Percentiles rank a stretch among this genome's conserved stretches.
phyloP scores from a whole-genome alignment of 2,888 invertebrate genomes.

The Andrena dorsata region DNA sequence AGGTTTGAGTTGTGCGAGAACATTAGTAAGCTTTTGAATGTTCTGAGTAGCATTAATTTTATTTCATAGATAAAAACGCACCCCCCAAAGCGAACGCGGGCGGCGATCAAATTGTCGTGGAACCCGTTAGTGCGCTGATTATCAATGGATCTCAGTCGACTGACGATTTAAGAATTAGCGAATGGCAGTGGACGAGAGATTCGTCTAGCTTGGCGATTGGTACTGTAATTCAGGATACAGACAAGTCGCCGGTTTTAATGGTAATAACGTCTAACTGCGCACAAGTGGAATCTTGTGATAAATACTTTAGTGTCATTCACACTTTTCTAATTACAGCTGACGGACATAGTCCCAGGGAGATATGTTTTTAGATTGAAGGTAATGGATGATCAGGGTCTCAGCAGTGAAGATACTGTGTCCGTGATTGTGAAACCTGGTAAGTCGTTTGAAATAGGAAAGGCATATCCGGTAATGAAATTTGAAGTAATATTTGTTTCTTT shows the following conservation, averaged over 20 bases:
- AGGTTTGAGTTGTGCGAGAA: background rate
- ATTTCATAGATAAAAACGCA: constrained; percentile 92
- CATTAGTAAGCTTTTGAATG: background rate
- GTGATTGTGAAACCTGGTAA: constrained; percentile 91
- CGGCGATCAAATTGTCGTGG: constrained; percentile 91
- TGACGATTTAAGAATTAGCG: constrained; percentile 94
- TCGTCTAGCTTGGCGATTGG: constrained; percentile 93
- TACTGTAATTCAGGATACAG: constrained; percentile 91
- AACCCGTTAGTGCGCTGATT: constrained; percentile 91
- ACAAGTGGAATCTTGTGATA: constrained; percentile 4
- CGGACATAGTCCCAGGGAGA: constrained; percentile 94
- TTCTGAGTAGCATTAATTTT: constrained; percentile 34
- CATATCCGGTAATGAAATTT: background rate
- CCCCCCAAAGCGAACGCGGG: constrained; percentile 96
- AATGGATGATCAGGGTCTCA: constrained; percentile 94
- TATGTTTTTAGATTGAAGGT: constrained; percentile 96
- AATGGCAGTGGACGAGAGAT: constrained; percentile 94
- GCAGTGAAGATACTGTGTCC: constrained; percentile 93
- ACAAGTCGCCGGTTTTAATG: constrained; percentile 91
- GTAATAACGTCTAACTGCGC: constrained; percentile 82
- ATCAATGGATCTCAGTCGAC: constrained; percentile 94
- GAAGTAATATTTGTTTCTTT: constrained; percentile 17
- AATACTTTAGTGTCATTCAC: background rate
- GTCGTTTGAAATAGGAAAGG: background rate
- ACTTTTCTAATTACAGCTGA: constrained; percentile 86